Base-by-base conservation (phyloP, 2,888 invertebrate genomes). In the Craniophora ligustri region DNA sequence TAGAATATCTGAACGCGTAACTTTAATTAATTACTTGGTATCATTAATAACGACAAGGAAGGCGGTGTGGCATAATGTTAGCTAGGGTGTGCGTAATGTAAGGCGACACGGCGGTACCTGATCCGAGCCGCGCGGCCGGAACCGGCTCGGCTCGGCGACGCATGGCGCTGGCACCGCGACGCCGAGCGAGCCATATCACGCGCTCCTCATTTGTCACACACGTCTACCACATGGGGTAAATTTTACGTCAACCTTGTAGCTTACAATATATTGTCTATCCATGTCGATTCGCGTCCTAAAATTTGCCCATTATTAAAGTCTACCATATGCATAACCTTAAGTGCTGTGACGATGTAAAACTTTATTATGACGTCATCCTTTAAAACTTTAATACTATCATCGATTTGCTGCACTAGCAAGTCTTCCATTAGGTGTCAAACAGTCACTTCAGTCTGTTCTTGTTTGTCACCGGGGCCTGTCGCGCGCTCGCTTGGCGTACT, bases 11-110 rank as follows among this genome's bases (percentile, higher is more conserved):
- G 74, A 82, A 68, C 78, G 77, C 72, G 78, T 76, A 77, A 75
- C 72, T 75, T 78, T 85, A 84, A 89, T 89, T 88, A 89, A 88
- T 89, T 85, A 85, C 79, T 66, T 67, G 72, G 74, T 81, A 85
- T 85, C 82, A 82, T 86, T 87, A 84, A 85, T 86, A 84, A 85
- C 81, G 84, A 85, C 82, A 79, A 78, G 84, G 84, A 78, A 81
- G 77, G 75, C 68, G 73, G 73, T 70, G 71, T 60, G 69, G 72
- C 72, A 72, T 72, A 65, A 67, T 71, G 70, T 66, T 67, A 62
- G 63, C 63, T 55, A 57, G 75, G 71, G 76, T 76, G 66, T 69
- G 57, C 67, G 64, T 72, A 69, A 67, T 72, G 82, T 84, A 81
- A 82, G 75, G 68, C 74, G 81, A 86, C 76, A 81, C 82, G 75